A percentile compares a stretch with the other conserved stretches of the same genome.
phyloP scores from a whole-genome alignment of 2,113 vertebrate genomes.

The Ardeotis arabs region DNA sequence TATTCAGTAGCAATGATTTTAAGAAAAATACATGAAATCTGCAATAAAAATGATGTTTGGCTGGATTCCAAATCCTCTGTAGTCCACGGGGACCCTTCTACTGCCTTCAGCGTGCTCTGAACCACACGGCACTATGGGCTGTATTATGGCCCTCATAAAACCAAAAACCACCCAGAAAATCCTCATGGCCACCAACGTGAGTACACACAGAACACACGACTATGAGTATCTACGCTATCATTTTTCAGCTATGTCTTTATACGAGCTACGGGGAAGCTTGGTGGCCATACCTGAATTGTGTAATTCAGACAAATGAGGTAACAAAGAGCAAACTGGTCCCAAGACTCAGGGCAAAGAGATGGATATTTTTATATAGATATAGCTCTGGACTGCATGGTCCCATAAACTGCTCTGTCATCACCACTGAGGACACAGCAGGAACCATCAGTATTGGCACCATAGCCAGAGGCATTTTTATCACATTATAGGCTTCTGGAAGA shows the following conservation, averaged over 20 bases:
- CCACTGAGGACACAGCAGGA: not conserved
- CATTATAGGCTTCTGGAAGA: not conserved
- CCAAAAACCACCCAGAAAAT: not conserved
- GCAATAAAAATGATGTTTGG: not conserved
- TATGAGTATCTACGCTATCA: not conserved
- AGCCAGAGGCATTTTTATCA: not conserved
- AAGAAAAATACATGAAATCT: not conserved
- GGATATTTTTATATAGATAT: not conserved
- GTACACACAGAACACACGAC: not conserved
- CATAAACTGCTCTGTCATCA: not conserved
- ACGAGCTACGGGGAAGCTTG: fast-evolving
- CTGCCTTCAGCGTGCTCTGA: not conserved
- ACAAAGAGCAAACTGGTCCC: not conserved
- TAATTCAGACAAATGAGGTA: not conserved
- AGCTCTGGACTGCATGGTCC: not conserved
- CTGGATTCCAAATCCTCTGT: not conserved
- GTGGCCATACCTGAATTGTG: not conserved
- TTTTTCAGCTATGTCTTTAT: not conserved
- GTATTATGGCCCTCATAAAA: not conserved
- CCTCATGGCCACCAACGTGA: not conserved
- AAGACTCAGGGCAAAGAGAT: not conserved
- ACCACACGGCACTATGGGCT: fast-evolving
- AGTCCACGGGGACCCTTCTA: not conserved
- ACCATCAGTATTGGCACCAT: not conserved
- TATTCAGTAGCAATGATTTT: not conserved